Evolutionary conservation across 1,140 invertebrate genomes (phyloP).

Genomic region (Trichonephila clavata): DNA sequence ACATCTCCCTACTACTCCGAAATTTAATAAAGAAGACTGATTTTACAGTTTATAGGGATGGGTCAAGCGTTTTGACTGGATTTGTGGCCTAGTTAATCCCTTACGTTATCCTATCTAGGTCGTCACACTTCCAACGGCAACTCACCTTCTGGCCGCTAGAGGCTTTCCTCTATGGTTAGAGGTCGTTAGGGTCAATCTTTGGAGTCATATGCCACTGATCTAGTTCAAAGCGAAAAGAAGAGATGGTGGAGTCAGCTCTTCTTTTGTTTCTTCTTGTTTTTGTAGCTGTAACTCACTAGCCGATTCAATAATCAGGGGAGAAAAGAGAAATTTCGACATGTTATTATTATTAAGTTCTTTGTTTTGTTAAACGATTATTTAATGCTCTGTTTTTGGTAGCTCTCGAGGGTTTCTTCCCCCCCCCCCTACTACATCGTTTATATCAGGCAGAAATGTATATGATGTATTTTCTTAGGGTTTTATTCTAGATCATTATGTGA

Average conservation of each 20-base stretch:
- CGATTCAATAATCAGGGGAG: conserved; percentile 39
- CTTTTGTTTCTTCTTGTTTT: conserved; percentile 41
- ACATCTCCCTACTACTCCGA: conserved; percentile 18
- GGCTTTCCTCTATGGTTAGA: conserved; percentile 39
- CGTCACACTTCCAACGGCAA: conserved; percentile 52
- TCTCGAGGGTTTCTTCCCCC: neutral
- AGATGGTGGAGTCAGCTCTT: neutral
- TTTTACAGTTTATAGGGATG: conserved; percentile 50
- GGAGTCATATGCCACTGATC: conserved; percentile 71
- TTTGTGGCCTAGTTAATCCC: conserved; percentile 66
- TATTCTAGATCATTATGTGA: neutral
- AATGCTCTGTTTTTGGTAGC: conserved; percentile 13
- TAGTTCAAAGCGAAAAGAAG: conserved; percentile 53
- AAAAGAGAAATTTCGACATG: conserved; percentile 64
- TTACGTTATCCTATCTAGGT: conserved; percentile 48
- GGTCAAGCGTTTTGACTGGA: conserved; percentile 67
- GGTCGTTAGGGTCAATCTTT: conserved; percentile 61
- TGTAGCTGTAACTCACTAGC: conserved; percentile 48
- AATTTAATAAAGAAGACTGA: conserved; percentile 30
- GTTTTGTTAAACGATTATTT: conserved; percentile 50
- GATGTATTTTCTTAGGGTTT: conserved; percentile 7
- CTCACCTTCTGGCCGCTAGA: conserved; percentile 47
- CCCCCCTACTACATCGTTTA: neutral
- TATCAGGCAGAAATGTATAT: neutral
- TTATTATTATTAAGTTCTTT: conserved; percentile 12